Evolutionary conservation across 2,113 vertebrate species (phyloP).

Genomic region (Labeo rohita): DNA sequence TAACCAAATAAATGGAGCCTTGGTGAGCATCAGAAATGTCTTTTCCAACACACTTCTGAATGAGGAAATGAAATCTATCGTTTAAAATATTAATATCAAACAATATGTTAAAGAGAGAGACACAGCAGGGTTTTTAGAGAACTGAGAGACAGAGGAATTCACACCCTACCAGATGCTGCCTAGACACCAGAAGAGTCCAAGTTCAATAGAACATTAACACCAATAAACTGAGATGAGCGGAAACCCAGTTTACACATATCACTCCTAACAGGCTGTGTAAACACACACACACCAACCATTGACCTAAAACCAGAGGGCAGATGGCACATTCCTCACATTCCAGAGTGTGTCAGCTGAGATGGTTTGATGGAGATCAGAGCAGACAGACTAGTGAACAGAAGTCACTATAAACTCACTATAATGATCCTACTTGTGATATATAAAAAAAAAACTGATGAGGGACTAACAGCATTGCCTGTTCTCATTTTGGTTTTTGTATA

Average conservation of each 20-base stretch:
- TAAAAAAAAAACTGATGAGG: background rate
- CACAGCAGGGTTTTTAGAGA: background rate
- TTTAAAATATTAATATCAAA: background rate
- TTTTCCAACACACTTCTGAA: background rate
- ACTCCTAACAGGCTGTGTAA: background rate
- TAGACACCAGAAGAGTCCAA: background rate
- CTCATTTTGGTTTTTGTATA: background rate
- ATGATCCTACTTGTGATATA: background rate
- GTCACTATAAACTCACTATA: background rate
- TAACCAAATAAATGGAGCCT: no score
- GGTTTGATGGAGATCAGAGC: constrained; percentile 28
- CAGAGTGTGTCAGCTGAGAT: constrained; percentile 27
- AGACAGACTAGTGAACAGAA: constrained; percentile 2
- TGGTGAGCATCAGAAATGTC: no score
- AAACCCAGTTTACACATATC: constrained; percentile 9
- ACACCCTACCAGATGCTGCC: background rate
- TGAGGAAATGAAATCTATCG: background rate
- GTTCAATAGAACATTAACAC: background rate
- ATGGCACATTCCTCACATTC: constrained; percentile 44
- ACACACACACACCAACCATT: background rate
- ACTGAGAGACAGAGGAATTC: background rate
- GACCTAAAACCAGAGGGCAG: constrained; percentile 38
- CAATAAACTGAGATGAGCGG: background rate
- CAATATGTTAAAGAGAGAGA: background rate
- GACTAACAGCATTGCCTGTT: background rate